Conservation (phyloP, 2,888 invertebrate genomes). For the Ochropleura leucogaster region DNA sequence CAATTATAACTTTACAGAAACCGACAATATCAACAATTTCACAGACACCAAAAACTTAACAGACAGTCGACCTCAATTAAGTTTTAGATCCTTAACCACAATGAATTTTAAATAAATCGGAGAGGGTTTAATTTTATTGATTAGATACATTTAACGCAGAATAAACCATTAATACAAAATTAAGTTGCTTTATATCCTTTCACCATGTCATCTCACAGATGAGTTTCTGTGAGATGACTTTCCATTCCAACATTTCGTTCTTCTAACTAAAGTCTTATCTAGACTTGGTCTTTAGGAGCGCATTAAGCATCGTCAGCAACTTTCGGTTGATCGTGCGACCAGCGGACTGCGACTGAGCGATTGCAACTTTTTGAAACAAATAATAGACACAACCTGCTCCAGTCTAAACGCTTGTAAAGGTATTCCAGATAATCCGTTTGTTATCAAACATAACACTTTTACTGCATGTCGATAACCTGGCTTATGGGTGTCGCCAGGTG, state of each 20-base stretch:
- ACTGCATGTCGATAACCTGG: too few relatives aligned
- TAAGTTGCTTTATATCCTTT: not conserved
- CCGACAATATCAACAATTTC: not conserved
- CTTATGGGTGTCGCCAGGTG: too few relatives aligned
- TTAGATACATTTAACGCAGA: not conserved
- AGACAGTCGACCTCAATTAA: not conserved
- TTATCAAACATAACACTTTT: too few relatives aligned
- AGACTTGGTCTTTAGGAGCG: too few relatives aligned
- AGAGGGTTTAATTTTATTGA: constrained; percentile 38
- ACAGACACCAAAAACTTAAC: constrained; percentile 1
- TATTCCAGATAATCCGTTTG: too few relatives aligned
- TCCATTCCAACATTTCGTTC: too few relatives aligned
- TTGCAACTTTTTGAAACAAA: too few relatives aligned
- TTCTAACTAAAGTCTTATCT: too few relatives aligned
- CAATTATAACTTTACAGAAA: constrained; percentile 6
- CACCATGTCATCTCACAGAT: not conserved
- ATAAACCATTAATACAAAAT: not conserved
- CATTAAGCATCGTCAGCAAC: not conserved
- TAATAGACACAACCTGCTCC: not conserved
- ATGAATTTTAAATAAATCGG: constrained; percentile 18
- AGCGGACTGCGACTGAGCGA: too few relatives aligned
- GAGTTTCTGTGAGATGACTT: too few relatives aligned
- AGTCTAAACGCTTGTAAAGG: too few relatives aligned
- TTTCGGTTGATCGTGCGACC: not conserved
- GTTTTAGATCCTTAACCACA: constrained; percentile 3